These are phyloP conservation scores for Enteromius fasciolatus DNA, from an alignment of 2,797 vertebrate species.

Conservation along the genomic window DNA sequence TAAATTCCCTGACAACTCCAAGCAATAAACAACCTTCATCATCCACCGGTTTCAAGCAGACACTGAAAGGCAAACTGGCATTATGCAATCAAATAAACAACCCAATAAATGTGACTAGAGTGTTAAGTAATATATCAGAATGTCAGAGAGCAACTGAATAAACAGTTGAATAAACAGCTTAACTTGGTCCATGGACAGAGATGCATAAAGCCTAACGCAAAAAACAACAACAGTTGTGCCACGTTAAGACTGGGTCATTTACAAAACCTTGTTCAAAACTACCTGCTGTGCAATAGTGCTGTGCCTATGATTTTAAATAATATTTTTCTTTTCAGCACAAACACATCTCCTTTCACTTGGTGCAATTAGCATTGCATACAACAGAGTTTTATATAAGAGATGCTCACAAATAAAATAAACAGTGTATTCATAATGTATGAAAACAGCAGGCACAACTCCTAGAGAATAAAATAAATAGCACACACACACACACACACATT, in stretches of 20 bases:
- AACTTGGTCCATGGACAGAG: constrained; percentile 10
- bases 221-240: not conserved
- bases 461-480: not conserved
- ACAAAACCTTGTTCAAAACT: not conserved
- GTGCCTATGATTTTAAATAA: not conserved
- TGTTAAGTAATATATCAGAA: constrained; percentile 14
- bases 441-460: not conserved
- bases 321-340: not conserved
- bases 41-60: constrained; percentile 14
- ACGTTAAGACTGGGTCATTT: not conserved
- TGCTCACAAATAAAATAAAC: not conserved
- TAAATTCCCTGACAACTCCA: constrained; percentile 9
- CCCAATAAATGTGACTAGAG: constrained; percentile 16
- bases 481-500: rapidly evolving
- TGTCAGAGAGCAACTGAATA: constrained; percentile 20
- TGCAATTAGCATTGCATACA: not conserved
- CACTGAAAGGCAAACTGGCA: constrained; percentile 13
- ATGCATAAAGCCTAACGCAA: not conserved
- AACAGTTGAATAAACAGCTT: constrained; percentile 10
- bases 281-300: not conserved
- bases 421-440: not conserved
- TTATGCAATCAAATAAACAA: constrained; percentile 31
- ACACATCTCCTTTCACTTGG: not conserved
- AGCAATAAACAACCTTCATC: constrained; percentile 7
- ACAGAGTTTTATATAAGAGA: not conserved